phyloP scores from a whole-genome alignment of 2,888 invertebrate genomes.

The Hetaerina titia region DNA sequence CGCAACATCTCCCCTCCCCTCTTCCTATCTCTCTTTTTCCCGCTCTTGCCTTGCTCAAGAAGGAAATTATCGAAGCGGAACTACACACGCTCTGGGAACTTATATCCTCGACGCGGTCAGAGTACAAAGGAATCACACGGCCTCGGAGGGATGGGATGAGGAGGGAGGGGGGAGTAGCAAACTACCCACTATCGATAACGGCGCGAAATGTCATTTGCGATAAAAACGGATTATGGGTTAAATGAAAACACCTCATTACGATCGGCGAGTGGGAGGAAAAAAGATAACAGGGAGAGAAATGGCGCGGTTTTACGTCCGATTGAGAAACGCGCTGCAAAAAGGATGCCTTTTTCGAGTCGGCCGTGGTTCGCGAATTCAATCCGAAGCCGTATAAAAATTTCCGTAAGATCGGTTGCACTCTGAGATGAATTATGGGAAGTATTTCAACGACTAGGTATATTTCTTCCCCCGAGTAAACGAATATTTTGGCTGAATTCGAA shows the following conservation, averaged over 20 bases:
- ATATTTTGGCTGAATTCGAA: background rate
- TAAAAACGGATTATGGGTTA: conserved; percentile 54
- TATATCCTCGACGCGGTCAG: background rate
- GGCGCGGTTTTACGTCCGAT: conserved; percentile 24
- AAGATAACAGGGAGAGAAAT: background rate
- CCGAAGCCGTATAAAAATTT: background rate
- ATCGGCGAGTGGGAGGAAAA: background rate
- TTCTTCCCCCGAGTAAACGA: background rate
- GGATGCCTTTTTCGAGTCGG: background rate
- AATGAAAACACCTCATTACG: conserved; percentile 39
- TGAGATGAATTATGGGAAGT: background rate
- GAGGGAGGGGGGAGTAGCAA: background rate
- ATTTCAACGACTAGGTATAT: background rate
- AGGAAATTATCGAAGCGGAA: conserved; percentile 46
- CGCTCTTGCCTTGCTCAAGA: background rate
- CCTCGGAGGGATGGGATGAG: background rate
- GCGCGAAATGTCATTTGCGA: conserved; percentile 26
- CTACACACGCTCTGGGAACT: conserved; percentile 42
- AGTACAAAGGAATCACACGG: conserved; percentile 38
- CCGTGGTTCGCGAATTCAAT: background rate
- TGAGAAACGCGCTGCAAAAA: background rate
- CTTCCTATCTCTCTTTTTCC: background rate
- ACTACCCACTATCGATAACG: background rate
- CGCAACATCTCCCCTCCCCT: background rate
- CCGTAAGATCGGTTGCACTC: background rate